These are phyloP conservation scores for Phrynocephalus versicolor DNA, from an alignment of 2,113 vertebrate genomes.

Conservation along the genomic window DNA sequence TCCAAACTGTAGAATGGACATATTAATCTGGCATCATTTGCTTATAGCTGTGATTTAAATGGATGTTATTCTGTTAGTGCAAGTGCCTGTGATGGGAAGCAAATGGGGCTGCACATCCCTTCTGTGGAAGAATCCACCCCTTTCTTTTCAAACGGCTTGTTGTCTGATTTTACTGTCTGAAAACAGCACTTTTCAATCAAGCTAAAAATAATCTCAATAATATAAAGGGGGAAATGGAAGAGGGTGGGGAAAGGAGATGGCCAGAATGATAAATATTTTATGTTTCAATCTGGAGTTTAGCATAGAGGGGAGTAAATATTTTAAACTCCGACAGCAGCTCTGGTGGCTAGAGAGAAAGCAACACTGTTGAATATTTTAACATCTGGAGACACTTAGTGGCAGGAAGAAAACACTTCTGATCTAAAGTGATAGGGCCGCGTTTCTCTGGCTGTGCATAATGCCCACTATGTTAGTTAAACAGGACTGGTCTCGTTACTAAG, in stretches of 20 bases:
- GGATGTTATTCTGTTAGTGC: not conserved
- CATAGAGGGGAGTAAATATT: conserved; percentile 33
- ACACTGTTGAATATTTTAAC: conserved; percentile 75
- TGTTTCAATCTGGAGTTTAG: conserved; percentile 35
- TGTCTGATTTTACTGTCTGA: not conserved
- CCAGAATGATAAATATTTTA: conserved; percentile 63
- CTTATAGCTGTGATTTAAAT: not conserved
- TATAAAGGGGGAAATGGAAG: not conserved
- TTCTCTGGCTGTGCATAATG: conserved; percentile 20
- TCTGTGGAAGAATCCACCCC: too few relatives aligned
- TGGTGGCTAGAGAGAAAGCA: conserved; percentile 46
- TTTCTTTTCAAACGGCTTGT: not conserved
- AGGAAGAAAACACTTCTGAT: conserved; percentile 55
- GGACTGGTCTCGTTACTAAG: not conserved
- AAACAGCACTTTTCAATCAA: conserved; percentile 8
- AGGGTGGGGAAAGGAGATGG: not conserved
- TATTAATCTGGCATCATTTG: not conserved
- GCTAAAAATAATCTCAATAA: conserved; percentile 31
- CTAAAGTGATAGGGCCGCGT: conserved; percentile 31
- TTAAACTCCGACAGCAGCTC: conserved; percentile 47
- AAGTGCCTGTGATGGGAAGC: not conserved
- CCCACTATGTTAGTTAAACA: not conserved
- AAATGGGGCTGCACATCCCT: not conserved
- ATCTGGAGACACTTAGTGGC: conserved; percentile 73
- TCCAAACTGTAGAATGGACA: not conserved